A percentile compares a stretch with the other conserved stretches of the same genome.
Conservation (phyloP, 2,113 vertebrate genomes). For the Apus apus region DNA sequence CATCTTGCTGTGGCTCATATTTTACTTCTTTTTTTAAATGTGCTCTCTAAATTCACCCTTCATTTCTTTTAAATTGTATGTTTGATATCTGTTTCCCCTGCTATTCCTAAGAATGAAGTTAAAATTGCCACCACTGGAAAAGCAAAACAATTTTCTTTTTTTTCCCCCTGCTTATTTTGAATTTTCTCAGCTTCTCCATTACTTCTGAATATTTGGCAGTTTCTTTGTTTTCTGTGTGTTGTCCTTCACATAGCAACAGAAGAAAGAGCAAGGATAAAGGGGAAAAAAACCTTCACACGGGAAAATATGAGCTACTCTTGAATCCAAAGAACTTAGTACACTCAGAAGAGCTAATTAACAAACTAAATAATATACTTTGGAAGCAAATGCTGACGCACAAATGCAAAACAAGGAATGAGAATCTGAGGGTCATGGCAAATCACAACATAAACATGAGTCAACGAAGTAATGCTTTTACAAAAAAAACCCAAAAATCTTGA, state of each 20-base stretch:
- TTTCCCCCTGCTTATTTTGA: not conserved
- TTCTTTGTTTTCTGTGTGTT: slow-evolving; percentile 56
- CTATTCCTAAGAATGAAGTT: not conserved
- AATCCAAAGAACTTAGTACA: not conserved
- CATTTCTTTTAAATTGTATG: not conserved
- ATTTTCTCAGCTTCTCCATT: not conserved
- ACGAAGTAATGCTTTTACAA: not conserved
- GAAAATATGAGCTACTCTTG: slow-evolving; percentile 10
- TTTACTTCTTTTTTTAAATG: not conserved
- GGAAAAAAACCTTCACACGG: not conserved
- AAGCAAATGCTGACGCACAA: slow-evolving; percentile 3
- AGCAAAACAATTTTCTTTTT: not conserved
- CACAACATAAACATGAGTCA: slow-evolving; percentile 14
- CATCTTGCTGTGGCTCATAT: not conserved
- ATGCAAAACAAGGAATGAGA: slow-evolving; percentile 19
- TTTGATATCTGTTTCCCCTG: not conserved
- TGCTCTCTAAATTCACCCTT: not conserved
- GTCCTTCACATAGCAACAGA: slow-evolving; percentile 58
- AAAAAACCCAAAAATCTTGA: not conserved
- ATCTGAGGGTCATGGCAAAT: not conserved
- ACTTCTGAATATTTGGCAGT: slow-evolving; percentile 35
- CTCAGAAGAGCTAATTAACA: slow-evolving; percentile 57
- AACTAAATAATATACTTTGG: not conserved
- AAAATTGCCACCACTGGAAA: not conserved
- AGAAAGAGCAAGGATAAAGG: slow-evolving; percentile 36